Percentiles rank a stretch among this genome's conserved stretches.
Evolutionary conservation across 2,113 vertebrate genomes (phyloP).

Genomic region (Sarotherodon lohbergeri): DNA sequence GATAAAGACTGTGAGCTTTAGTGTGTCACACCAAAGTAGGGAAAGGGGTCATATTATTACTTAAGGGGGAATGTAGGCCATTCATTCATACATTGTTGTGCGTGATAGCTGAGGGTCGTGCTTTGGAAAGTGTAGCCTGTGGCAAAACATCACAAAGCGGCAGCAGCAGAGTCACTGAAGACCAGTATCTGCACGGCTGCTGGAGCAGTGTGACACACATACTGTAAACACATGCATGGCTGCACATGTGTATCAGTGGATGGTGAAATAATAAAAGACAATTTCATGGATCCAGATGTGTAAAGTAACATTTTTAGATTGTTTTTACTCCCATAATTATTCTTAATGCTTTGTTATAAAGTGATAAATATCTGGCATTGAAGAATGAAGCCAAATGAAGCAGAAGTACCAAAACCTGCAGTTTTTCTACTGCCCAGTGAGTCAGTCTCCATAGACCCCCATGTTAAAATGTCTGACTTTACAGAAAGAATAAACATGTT

Average conservation of each 20-base stretch:
- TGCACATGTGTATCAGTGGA: neutral
- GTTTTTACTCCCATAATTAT: neutral
- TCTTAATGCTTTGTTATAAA: neutral
- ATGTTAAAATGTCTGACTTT: neutral
- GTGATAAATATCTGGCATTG: neutral
- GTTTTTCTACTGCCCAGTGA: neutral
- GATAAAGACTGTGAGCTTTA: neutral
- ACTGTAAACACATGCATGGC: neutral
- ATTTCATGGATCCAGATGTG: neutral
- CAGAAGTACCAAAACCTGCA: neutral
- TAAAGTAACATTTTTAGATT: neutral
- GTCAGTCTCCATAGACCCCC: neutral
- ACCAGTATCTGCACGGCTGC: neutral
- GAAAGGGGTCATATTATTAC: neutral
- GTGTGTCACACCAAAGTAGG: neutral
- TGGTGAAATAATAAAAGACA: neutral
- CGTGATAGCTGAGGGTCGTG: neutral
- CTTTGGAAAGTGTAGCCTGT: constrained; percentile 2
- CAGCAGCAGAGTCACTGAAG: neutral
- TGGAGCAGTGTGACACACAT: neutral
- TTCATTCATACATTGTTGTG: constrained; percentile 7
- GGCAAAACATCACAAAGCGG: constrained; percentile 7
- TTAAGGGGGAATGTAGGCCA: constrained; percentile 5
- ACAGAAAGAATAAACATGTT: neutral
- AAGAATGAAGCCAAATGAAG: neutral